Percentiles rank a stretch among this genome's conserved stretches.
Conservation (phyloP, 1,140 invertebrate species). For the Drosophila nannoptera region DNA sequence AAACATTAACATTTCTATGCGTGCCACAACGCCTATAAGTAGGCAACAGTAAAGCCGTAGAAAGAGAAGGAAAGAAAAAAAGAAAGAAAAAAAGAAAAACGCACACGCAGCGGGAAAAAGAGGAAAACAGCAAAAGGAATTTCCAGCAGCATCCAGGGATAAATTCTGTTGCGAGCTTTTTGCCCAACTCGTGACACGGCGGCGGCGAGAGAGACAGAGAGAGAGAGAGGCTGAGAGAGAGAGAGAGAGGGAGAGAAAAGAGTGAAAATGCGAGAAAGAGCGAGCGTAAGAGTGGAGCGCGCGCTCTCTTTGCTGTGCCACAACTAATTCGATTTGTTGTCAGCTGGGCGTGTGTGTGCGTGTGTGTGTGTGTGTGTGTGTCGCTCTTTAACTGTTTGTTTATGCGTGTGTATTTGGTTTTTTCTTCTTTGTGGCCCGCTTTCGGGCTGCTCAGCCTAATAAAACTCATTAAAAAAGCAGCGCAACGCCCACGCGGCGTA, state of each 20-base stretch:
- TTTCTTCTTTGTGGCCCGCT: conserved; percentile 13
- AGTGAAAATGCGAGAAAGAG: conserved; percentile 1
- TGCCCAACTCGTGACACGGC: conserved; percentile 36
- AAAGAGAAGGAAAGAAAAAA: conserved; percentile 22
- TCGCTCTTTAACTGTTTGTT: conserved; percentile 74
- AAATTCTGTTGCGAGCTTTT: conserved; percentile 69
- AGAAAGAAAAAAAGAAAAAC: conserved; percentile 20
- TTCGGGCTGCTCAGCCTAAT: conserved; percentile 50
- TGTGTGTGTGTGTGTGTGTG: conserved; percentile 37
- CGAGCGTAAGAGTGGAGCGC: conserved; percentile 5
- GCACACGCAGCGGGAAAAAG: background rate
- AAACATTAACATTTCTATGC: conserved; percentile 74
- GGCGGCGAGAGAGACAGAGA: conserved; percentile 14
- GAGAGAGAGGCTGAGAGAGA: conserved; percentile 2
- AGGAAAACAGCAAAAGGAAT: conserved; percentile 31
- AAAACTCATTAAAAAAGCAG: conserved; percentile 73
- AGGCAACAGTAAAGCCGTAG: conserved; percentile 45
- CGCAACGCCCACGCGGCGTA: conserved; percentile 41
- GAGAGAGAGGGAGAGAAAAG: conserved; percentile 17
- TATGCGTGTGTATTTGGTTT: conserved; percentile 58
- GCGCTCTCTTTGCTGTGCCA: conserved; percentile 41
- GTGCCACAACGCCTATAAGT: conserved; percentile 56
- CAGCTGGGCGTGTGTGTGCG: conserved; percentile 1
- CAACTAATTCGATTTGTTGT: conserved; percentile 64
- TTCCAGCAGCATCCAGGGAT: conserved; percentile 74